Conservation (phyloP, 2,888 invertebrate genomes). For the Pinctada fucata region DNA sequence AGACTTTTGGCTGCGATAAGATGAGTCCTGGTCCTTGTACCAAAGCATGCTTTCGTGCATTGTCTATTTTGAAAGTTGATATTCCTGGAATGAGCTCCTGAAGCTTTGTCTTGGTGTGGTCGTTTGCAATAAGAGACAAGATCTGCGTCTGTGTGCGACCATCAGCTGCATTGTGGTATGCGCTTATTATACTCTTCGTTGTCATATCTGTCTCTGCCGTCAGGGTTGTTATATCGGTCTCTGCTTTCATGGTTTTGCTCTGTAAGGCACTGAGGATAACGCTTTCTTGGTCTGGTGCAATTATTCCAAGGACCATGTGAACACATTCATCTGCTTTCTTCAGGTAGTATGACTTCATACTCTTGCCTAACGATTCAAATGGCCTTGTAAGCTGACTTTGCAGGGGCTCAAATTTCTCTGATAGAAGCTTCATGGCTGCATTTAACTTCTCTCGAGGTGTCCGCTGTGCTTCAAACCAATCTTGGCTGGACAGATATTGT, state of each 20-base stretch:
- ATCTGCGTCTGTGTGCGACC: constrained; percentile 21
- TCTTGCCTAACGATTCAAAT: background rate
- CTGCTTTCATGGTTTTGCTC: no score
- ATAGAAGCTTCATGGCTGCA: constrained; percentile 10
- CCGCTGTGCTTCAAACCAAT: constrained; percentile 15
- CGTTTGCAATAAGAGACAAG: constrained; percentile 20
- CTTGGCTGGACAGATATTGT: no score
- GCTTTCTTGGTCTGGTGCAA: constrained; percentile 26
- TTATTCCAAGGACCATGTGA: background rate
- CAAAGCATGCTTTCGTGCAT: constrained; percentile 22
- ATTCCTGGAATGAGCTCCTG: constrained; percentile 18
- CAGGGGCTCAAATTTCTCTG: constrained; percentile 10
- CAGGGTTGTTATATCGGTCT: no score
- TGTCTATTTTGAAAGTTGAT: constrained; percentile 11
- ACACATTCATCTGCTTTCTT: constrained; percentile 16
- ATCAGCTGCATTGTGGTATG: constrained; percentile 17
- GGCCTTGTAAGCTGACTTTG: constrained; percentile 14
- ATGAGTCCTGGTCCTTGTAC: constrained; percentile 11
- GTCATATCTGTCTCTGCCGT: background rate
- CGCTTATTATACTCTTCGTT: constrained; percentile 7
- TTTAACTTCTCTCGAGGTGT: constrained; percentile 15
- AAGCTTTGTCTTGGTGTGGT: constrained; percentile 19
- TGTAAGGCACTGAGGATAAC: background rate
- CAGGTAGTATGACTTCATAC: constrained; percentile 11
- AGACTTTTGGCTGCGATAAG: constrained; percentile 16